A percentile compares a stretch with the other conserved stretches of the same genome.
phyloP scores from a whole-genome alignment of 30 jellyfish, hydroid and myxozoan species.

The Turritopsis dohrnii region DNA sequence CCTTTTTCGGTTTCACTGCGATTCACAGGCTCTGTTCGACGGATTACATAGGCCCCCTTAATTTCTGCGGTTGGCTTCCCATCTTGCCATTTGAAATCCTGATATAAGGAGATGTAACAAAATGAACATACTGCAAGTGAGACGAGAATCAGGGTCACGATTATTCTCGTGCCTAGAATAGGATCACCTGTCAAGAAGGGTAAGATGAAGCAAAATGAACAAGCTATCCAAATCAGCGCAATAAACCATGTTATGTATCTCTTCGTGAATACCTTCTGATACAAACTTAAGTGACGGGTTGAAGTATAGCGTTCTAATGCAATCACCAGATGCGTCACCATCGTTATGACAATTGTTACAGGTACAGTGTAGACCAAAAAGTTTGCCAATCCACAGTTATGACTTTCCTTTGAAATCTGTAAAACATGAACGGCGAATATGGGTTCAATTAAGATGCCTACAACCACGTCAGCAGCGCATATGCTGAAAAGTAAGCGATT shows the following conservation, averaged over 20 bases:
- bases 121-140: slow-evolving; percentile 29
- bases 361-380: slow-evolving; percentile 30
- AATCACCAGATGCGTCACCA: slow-evolving; percentile 27
- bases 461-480: slow-evolving; percentile 24
- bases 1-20: slow-evolving; percentile 15
- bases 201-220: slow-evolving; percentile 12
- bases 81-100: slow-evolving; percentile 21
- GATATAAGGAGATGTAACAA: slow-evolving; percentile 38
- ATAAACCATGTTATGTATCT: slow-evolving; percentile 29
- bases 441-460: slow-evolving; percentile 28
- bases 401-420: slow-evolving; percentile 13
- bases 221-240: slow-evolving; percentile 21
- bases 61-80: slow-evolving; percentile 35
- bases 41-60: slow-evolving; percentile 27
- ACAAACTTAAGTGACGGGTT: slow-evolving; percentile 2
- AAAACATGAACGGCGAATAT: slow-evolving; percentile 29
- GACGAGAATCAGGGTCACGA: slow-evolving; percentile 13
- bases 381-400: slow-evolving; percentile 28
- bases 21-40: slow-evolving; percentile 14
- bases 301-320: slow-evolving; percentile 25
- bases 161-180: slow-evolving; percentile 22
- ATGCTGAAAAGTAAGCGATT: slow-evolving; percentile 29
- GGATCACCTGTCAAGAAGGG: slow-evolving; percentile 35
- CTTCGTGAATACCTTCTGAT: slow-evolving; percentile 18
- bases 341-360: slow-evolving; percentile 21